Evolutionary conservation across 2,797 vertebrate genomes (phyloP), one percentile per base, ranked within the genome.

Genomic region (Sebastolobus altivelis): DNA sequence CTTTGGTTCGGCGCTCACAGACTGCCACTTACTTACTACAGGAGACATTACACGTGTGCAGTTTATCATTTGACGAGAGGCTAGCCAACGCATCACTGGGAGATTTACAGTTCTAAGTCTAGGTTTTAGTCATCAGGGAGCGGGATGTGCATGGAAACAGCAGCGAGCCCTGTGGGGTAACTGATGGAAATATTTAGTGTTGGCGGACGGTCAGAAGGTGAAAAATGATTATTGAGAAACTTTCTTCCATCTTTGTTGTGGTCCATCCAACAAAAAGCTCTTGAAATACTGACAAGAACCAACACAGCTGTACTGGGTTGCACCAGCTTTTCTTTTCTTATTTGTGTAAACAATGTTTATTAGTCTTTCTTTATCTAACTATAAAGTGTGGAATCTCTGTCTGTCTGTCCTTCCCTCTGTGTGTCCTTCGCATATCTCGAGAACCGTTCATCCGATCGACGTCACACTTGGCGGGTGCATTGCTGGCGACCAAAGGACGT

Each of bases 11-110:
- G 6, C 10, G 63, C 72, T 77, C 49, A 5, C 71, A 88, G 82
- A 79, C 89, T 6, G 71, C 74, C 84, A 70, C 82, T 78, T 49
- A 49, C 43, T 52, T 82, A 66, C 66, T 85, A 79, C 78, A 76
- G 83, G 62, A 92, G 89, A 92, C 85, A 25, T 76, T 76, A 88
- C 89, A 83, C 65, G 67, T 73, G 83, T 78, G 68, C 84, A 86
- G 76, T 87, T 87, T 68, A 87, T 90, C 87, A 85, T 79, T 38
- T 60, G 65, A 81, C 81, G 55, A 33, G 68, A 72, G 61, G 58
- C 77, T 4, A 22, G 87, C 80, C 81, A 78, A 35, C 1, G 38
- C 67, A 75, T 81, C 80, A 65, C 20, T 3, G 0, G 2, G 71
- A 89, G 80, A 86, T 91, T 87, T 87, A 87, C 80, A 8, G 20